Percentiles rank a stretch among this genome's conserved stretches.
Evolutionary conservation across 2,888 invertebrate species (phyloP).

Genomic region (Oeneis ivallda): DNA sequence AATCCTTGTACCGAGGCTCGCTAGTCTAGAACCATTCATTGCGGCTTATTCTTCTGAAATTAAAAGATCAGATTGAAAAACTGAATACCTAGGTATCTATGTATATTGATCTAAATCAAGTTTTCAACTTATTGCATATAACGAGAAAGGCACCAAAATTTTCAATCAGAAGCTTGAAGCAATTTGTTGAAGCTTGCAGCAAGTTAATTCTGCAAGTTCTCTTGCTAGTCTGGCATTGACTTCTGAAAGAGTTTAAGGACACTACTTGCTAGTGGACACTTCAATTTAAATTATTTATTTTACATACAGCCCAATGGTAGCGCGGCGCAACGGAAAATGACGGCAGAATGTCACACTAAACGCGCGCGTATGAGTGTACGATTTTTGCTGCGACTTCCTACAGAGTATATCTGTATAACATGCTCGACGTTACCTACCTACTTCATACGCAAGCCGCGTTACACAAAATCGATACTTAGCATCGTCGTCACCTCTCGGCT

Average conservation of each 20-base stretch:
- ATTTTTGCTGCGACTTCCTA: too few species aligned
- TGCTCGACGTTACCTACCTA: background rate
- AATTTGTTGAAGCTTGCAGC: too few species aligned
- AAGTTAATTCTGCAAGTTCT: too few species aligned
- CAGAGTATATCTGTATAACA: background rate
- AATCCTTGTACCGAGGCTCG: background rate
- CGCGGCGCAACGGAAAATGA: too few species aligned
- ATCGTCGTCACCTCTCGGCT: constrained; percentile 3
- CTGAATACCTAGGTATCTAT: background rate
- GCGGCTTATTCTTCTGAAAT: background rate
- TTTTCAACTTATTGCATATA: background rate
- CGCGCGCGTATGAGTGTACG: background rate
- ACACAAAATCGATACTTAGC: constrained; percentile 25
- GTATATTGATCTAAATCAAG: background rate
- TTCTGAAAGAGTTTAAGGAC: too few species aligned
- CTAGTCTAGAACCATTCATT: background rate
- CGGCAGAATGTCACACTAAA: too few species aligned
- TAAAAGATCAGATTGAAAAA: background rate
- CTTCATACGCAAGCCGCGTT: constrained; percentile 13
- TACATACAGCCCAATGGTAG: too few species aligned
- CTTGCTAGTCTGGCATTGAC: too few species aligned
- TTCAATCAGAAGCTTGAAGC: too few species aligned
- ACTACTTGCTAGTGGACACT: too few species aligned
- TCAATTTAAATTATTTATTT: too few species aligned
- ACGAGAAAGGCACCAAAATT: too few species aligned